Evolutionary conservation across 37 sponge, comb jelly and placozoan genomes (phyloP), one percentile per base, ranked within the genome.

Genomic region (Geodia barretti): DNA sequence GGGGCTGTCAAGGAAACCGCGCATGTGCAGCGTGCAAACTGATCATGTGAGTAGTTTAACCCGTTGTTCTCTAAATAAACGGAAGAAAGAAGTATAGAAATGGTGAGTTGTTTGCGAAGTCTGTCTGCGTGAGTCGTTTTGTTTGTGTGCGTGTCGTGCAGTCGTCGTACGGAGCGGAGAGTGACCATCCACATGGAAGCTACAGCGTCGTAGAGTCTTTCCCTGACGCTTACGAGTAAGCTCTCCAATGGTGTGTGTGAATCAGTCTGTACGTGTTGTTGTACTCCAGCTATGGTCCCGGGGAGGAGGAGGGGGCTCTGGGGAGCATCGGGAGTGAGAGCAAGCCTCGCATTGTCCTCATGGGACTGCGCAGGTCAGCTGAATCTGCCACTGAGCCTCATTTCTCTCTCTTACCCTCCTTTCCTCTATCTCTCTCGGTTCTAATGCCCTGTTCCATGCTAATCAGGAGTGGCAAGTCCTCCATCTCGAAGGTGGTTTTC

Each of bases 401-500:
- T 3, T 21, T 59, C 25, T 3, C 30, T 24, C 62, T 36, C 39
- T 39, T 37, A 2, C 58, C 36, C 2, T 64, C n/a, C 30, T 26
- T 31, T 60, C n/a, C n/a, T n/a, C n/a, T n/a, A n/a, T n/a, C n/a
- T n/a, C n/a, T n/a, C n/a, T n/a, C n/a, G n/a, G n/a, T 35, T 29
- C 64, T 29, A 62, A 54, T 21, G 25, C 43, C 29, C 26, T 71
- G 39, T 71, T n/a, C n/a, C n/a, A n/a, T n/a, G n/a, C n/a, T 72
- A 36, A 24, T 9, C 26, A 96, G 95, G 66, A 81, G 96, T 81
- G 98, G 98, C 23, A 98, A 98, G 85, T 95, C 98, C 3, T 98
- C 98, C 25, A 95, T 98, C 41, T 77, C 88, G 70, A 90, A 98
- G 72, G 98, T 98, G 1, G 96, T 98, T 2, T 98, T 98, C 60